Evolutionary conservation across 2,113 vertebrate species (phyloP), one percentile per base, ranked within the genome.

Genomic region (Salvator merianae): DNA sequence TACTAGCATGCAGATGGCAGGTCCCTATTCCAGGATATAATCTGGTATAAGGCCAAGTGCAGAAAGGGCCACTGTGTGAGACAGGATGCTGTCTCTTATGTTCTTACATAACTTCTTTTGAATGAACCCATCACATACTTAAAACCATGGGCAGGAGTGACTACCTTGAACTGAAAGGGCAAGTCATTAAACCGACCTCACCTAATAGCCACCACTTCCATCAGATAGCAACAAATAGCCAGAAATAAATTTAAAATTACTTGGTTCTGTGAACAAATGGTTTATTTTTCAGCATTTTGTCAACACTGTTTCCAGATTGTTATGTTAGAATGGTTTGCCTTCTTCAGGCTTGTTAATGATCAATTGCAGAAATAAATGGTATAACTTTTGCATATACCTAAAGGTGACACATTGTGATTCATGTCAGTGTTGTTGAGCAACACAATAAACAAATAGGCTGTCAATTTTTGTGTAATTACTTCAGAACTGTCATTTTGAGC

Each of bases 391-490:
- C 93, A 53, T 93, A 88, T 38, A 84, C 76, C 77, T 81, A 79
- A 47, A 84, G 84, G 83, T 88, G 91, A 89, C 91, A 91, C 53
- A 53, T 55, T 78, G 79, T 95, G 90, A 95, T 94, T 94, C 92
- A 94, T 89, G 83, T 55, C 83, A 94, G 5, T 75, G 70, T 88
- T 91, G 80, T 90, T 81, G 88, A 95, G 92, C 84, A 93, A 91
- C 87, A 74, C 82, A 88, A 92, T 87, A 89, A 77, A 94, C 76
- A 77, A 93, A 94, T 91, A 77, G 85, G 82, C 84, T 94, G 89
- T 92, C 91, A 90, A 89, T 94, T 92, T 87, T 87, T 87, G n/a
- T 83, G 68, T 91, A 94, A 95, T 94, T 95, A 93, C 85, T 88
- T 86, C 81, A 87, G 82, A 88, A 69, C 90, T 94, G 89, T 93